These are phyloP conservation scores for Blera fallax DNA, from an alignment of 2,888 invertebrate genomes.

Conservation along the genomic window DNA sequence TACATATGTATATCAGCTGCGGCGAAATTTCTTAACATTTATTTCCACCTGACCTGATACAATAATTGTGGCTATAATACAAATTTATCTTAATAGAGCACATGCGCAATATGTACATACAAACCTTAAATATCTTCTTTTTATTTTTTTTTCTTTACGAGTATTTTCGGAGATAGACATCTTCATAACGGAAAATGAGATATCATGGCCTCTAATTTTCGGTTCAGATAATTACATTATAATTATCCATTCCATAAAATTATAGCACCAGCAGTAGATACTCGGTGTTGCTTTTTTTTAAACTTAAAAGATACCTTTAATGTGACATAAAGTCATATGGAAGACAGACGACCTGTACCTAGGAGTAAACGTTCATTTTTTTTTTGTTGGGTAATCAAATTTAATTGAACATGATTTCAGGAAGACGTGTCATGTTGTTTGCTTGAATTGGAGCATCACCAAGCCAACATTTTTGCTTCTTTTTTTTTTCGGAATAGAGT, in stretches of 20 bases:
- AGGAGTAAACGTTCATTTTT: not conserved
- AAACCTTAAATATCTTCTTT: not conserved
- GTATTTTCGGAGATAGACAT: not conserved
- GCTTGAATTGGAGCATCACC: constrained; percentile 27
- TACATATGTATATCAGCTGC: not conserved
- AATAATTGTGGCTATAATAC: constrained; percentile 5
- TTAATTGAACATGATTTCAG: constrained; percentile 1
- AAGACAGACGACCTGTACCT: not conserved
- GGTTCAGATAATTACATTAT: constrained; percentile 21
- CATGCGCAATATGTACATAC: constrained; percentile 2
- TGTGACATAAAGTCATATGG: not conserved
- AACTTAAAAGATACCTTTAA: not conserved
- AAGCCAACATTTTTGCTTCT: not conserved
- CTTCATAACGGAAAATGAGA: constrained; percentile 35
- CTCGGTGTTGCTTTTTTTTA: not conserved
- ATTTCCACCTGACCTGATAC: constrained; percentile 53
- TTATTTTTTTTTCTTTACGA: not conserved
- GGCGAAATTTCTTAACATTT: constrained; percentile 28
- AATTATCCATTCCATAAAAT: constrained; percentile 11
- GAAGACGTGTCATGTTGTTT: constrained; percentile 3
- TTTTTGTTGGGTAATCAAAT: not conserved
- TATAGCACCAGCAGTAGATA: not conserved
- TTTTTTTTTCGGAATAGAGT: not conserved
- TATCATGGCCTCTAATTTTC: constrained; percentile 9
- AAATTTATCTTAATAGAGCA: constrained; percentile 6